A percentile compares a stretch with the other conserved stretches of the same genome.
Evolutionary conservation across 2,797 vertebrate genomes (phyloP).

Genomic region (Anguilla obscura): DNA sequence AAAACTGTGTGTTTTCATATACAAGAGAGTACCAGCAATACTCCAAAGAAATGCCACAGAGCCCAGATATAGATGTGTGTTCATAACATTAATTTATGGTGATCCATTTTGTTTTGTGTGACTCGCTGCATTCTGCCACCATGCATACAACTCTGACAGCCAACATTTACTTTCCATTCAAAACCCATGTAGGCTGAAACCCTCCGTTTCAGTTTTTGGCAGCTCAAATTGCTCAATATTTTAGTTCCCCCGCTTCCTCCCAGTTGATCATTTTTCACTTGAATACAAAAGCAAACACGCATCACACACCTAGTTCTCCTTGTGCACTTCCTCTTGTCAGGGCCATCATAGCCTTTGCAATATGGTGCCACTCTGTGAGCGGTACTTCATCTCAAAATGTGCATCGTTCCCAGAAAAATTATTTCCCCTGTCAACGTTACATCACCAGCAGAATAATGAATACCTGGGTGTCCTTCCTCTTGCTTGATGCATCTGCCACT

Average conservation of each 20-base stretch:
- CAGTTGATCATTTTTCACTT: neutral
- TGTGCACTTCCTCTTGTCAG: neutral
- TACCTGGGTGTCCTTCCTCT: neutral
- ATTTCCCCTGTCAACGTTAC: neutral
- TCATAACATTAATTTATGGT: neutral
- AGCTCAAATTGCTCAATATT: neutral
- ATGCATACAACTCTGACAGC: neutral
- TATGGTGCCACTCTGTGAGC: neutral
- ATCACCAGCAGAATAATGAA: neutral
- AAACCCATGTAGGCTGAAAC: neutral
- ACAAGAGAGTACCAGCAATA: neutral
- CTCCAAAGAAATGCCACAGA: neutral
- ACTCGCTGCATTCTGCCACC: neutral
- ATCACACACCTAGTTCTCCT: neutral
- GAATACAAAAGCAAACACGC: neutral
- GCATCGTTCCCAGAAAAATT: neutral
- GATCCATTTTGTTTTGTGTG: neutral
- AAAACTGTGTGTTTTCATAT: neutral
- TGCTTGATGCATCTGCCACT: neutral
- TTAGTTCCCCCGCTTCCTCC: neutral
- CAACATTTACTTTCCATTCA: neutral
- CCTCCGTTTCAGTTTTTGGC: neutral
- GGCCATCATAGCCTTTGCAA: neutral
- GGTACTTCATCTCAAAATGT: too few relatives aligned
- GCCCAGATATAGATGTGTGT: neutral